phyloP scores from a whole-genome alignment of 2,797 vertebrate genomes.

The Pseudopleuronectes americanus region DNA sequence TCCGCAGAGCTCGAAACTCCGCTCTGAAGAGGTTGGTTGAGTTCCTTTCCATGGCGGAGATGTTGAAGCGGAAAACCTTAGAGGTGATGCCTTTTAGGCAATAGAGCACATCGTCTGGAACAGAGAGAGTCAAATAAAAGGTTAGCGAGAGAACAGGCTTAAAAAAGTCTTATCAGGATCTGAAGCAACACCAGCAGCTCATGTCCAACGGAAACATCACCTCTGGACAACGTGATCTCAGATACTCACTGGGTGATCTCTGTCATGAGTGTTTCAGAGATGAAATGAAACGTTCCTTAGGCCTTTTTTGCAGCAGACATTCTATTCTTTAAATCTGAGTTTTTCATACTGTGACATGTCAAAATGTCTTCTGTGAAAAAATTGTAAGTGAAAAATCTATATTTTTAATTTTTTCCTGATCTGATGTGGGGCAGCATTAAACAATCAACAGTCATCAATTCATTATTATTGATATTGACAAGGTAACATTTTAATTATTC shows the following conservation, averaged over 20 bases:
- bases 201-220: conserved; percentile 6
- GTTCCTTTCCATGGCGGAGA: conserved; percentile 93
- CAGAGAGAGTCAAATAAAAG: conserved; percentile 41
- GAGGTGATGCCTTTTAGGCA: conserved; percentile 91
- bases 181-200: conserved; percentile 14
- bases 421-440: no score
- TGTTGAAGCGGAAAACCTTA: conserved; percentile 92
- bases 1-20: conserved; percentile 90
- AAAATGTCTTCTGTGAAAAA: no score
- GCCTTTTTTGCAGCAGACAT: background rate
- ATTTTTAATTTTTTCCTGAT: no score
- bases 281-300: background rate
- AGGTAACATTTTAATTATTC: no score
- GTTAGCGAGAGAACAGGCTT: conserved; percentile 14
- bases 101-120: conserved; percentile 89
- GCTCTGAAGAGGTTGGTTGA: conserved; percentile 93
- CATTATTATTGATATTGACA: no score
- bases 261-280: background rate
- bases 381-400: no score
- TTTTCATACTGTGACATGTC: no score
- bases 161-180: conserved; percentile 23
- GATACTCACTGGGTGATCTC: background rate
- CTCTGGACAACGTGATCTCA: conserved; percentile 11
- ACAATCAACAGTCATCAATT: no score
- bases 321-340: no score